Percentiles rank a stretch among this genome's conserved stretches.
These are phyloP conservation scores for Lipotes vexillifer DNA, from an alignment of 2,113 vertebrate genomes.

Conservation along the genomic window DNA sequence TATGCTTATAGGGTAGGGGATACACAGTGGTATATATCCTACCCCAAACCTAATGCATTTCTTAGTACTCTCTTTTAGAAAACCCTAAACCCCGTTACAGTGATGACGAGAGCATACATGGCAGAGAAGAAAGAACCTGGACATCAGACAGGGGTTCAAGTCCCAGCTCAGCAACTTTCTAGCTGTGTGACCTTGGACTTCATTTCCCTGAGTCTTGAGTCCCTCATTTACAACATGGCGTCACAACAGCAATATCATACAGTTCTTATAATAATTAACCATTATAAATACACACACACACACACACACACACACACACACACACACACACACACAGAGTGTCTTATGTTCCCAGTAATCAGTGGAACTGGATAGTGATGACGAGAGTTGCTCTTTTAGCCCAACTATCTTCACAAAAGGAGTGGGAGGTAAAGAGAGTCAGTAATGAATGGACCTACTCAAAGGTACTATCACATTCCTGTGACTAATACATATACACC, in stretches of 20 bases:
- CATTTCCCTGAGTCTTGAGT: background rate
- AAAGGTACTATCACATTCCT: background rate
- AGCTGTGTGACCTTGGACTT: background rate
- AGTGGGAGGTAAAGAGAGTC: background rate
- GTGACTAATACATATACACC: background rate
- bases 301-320: too few species aligned
- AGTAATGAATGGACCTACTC: background rate
- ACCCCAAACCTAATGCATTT: background rate
- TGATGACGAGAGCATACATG: accelerated
- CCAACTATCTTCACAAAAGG: background rate
- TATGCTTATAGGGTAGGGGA: background rate
- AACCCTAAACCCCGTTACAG: background rate
- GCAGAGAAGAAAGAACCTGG: background rate
- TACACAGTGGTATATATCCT: background rate
- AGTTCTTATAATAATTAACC: background rate
- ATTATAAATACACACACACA: background rate
- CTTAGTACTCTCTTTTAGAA: background rate
- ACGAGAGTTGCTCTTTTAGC: background rate
- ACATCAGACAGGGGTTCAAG: background rate
- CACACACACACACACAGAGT: accelerated
- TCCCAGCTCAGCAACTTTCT: background rate
- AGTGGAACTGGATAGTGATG: background rate
- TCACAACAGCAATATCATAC: background rate
- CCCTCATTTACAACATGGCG: background rate
- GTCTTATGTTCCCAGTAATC: background rate